Evolutionary conservation across 1,140 invertebrate genomes (phyloP).

Genomic region (Drosophila elegans): DNA sequence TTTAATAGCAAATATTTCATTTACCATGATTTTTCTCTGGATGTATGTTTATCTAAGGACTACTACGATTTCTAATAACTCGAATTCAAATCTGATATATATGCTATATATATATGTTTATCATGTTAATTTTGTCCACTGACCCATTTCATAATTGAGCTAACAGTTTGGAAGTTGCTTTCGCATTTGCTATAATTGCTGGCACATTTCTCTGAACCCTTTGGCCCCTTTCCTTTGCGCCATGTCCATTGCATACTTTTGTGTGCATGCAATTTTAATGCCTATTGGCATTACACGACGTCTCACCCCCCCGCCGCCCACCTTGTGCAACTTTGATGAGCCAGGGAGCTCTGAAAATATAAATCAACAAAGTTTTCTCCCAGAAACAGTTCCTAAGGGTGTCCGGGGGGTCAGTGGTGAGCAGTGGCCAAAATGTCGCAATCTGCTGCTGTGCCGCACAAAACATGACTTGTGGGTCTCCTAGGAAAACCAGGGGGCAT

Average conservation of each 20-base stretch:
- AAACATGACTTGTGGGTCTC: slow-evolving; percentile 32
- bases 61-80: too few relatives aligned
- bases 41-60: too few relatives aligned
- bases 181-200: slow-evolving; percentile 59
- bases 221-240: slow-evolving; percentile 13
- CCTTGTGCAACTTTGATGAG: slow-evolving; percentile 70
- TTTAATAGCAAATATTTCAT: too few relatives aligned
- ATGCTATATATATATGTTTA: too few relatives aligned
- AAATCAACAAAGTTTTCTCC: slow-evolving; percentile 74
- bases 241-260: slow-evolving; percentile 60
- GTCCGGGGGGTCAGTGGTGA: slow-evolving; percentile 3
- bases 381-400: slow-evolving; percentile 14
- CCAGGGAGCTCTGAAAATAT: slow-evolving; percentile 60
- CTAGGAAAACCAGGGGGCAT: background rate
- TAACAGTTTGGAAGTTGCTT: background rate
- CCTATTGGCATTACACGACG: slow-evolving; percentile 53
- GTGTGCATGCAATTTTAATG: slow-evolving; percentile 78
- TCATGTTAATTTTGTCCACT: too few relatives aligned
- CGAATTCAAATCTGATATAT: too few relatives aligned
- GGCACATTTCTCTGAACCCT: slow-evolving; percentile 39
- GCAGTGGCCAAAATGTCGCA: slow-evolving; percentile 31
- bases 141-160: background rate
- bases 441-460: slow-evolving; percentile 41
- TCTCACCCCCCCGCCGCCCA: background rate
- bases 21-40: too few relatives aligned